Evolutionary conservation across 1,140 invertebrate genomes (phyloP), one percentile per base, ranked within the genome.

Genomic region (Lordiphosa stackelbergi): DNA sequence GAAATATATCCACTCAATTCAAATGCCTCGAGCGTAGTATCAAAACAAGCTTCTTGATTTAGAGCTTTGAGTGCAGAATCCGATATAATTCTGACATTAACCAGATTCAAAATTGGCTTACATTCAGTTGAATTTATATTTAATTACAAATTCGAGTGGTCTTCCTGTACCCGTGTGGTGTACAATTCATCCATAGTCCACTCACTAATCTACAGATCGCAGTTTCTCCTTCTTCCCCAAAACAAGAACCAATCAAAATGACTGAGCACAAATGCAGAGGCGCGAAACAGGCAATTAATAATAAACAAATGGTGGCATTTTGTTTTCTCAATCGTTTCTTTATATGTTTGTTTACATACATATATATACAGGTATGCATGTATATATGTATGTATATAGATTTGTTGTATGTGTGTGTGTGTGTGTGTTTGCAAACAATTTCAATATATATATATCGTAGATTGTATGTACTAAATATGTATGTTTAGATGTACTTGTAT

Each of bases 181-280:
- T 16, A 16, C 16, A 16, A 16, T 16, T 16, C 2, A 16, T 16
- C 16, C 16, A 16, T 2, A 16, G 2, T 16, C 16, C 16, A 16
- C 16, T 16, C 16, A 16, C 16, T 16, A 16, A 16, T 16, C 16
- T 19, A 24, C 22, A 4, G 24, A 45, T 22, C 9, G 16, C 6
- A 45, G 28, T 12, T 13, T 48, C 28, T 48, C 31, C 28, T 34
- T 35, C 31, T 36, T 5, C 13, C 16, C 13, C 24, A 47, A 19
- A 19, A 12, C 28, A 34, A 47, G 2, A 47, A 16, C 22, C 22
- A 48, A 7, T 9, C 13, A 48, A 5, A 48, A 49, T 46, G 24
- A 49, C 53, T 57, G 37, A 69, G 66, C 65, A 51, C 66, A 69
- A 69, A 69, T 69, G 66, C 66, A 69, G 66, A 54, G 64, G 54